Percentiles rank a stretch among this genome's conserved stretches.
Evolutionary conservation across 2,113 vertebrate genomes (phyloP).

Genomic region (Patagioenas fasciata): DNA sequence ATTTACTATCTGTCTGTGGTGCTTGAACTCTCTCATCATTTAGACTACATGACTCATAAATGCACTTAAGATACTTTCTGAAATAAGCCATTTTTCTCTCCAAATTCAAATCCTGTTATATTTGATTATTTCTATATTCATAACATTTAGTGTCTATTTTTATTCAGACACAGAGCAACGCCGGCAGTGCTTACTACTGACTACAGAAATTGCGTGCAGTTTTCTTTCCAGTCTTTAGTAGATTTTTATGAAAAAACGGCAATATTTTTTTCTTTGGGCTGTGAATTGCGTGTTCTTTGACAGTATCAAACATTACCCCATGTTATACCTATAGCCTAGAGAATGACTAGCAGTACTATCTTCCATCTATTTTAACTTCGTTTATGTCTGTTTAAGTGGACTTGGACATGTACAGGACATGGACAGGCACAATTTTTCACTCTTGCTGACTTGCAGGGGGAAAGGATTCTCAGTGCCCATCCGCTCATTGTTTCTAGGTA

Average conservation of each 20-base stretch:
- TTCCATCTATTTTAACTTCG: background rate
- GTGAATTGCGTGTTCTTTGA: background rate
- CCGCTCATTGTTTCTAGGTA: background rate
- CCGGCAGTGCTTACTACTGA: background rate
- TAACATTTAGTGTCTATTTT: background rate
- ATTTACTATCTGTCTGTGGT: background rate
- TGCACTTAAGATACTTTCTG: background rate
- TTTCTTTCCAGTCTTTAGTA: background rate
- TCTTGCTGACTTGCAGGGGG: background rate
- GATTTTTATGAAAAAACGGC: background rate
- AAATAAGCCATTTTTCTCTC: background rate
- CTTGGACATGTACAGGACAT: background rate
- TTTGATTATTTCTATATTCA: background rate
- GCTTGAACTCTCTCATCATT: background rate
- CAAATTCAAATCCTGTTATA: background rate
- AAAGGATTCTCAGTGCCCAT: background rate
- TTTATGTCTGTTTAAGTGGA: background rate
- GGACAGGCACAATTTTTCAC: background rate
- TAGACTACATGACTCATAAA: background rate
- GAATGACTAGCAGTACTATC: background rate
- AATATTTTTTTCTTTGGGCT: background rate
- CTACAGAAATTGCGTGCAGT: background rate
- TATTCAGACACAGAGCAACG: background rate
- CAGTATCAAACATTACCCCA: background rate
- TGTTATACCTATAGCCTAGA: background rate